Evolutionary conservation across 2,888 invertebrate species (phyloP).

Genomic region (Dione juno): DNA sequence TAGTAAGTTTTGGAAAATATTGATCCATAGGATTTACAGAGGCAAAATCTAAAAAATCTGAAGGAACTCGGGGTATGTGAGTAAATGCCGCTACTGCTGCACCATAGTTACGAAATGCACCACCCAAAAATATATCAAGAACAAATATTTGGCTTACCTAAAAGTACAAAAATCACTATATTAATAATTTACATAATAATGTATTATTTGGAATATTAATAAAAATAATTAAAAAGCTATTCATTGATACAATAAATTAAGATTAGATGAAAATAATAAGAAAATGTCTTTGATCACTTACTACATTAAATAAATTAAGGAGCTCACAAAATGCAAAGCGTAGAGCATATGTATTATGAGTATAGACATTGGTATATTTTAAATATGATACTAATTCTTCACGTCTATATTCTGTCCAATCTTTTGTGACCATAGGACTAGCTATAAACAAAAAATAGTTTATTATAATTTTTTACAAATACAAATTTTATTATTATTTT

Average conservation of each 20-base stretch:
- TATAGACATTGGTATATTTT: constrained; percentile 78
- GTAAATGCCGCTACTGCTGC: constrained; percentile 78
- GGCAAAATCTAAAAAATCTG: constrained; percentile 48
- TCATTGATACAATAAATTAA: neutral
- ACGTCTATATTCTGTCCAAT: constrained; percentile 82
- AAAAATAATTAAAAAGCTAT: neutral
- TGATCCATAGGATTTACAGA: constrained; percentile 86
- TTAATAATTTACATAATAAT: too few species aligned
- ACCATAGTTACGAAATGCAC: constrained; percentile 85
- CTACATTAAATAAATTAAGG: constrained; percentile 89
- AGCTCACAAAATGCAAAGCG: constrained; percentile 88
- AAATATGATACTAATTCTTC: constrained; percentile 84
- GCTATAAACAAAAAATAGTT: constrained; percentile 57
- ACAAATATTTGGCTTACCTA: constrained; percentile 87
- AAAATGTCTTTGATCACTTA: constrained; percentile 67
- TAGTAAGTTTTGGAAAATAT: constrained; percentile 87
- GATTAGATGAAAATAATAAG: neutral
- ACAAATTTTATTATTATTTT: neutral
- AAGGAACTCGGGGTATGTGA: constrained; percentile 63
- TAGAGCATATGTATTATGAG: constrained; percentile 86
- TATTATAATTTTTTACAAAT: constrained; percentile 1
- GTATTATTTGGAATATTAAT: too few species aligned
- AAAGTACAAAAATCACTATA: constrained; percentile 3
- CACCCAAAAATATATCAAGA: constrained; percentile 86
- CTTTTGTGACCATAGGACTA: constrained; percentile 81